Base-by-base conservation (phyloP, 2,113 vertebrate genomes). In the Ancistrus triradiatus region DNA sequence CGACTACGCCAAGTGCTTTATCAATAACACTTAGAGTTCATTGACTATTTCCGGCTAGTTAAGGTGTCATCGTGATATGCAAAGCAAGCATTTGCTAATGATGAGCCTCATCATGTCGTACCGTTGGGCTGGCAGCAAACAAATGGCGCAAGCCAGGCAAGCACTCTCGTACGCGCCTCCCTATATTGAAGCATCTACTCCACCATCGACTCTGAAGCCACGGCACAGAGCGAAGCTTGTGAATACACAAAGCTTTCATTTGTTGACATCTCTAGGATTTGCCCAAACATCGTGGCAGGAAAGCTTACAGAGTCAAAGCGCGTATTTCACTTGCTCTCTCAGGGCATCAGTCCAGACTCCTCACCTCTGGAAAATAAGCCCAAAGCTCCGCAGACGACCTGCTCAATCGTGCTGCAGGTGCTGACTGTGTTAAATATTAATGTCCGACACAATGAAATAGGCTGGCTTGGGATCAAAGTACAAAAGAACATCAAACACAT, bases 261-360 rank as follows among this genome's bases (percentile, higher is more conserved):
- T 17, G 33, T 31, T n/a, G 11, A 55, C 35, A 47, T 59, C 40
- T 53, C 28, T 17, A 51, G 37, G 68, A 75, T 59, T 43, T 59
- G 50, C 56, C 15, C 11, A 22, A 38, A 42, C 47, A 59, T 53
- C 38, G 5, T 21, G 18, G 35, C 21, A 52, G 63, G 35, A 70
- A 49, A 58, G 24, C 8, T 57, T 38, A 33, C 7, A 17, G 52
- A 52, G 22, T 40, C 9, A 43, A 22, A 35, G 3, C 28, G 37
- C 77, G 80, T 81, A 84, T 84, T 81, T 77, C 77, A 65, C 13
- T 63, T 53, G 37, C 22, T 38, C 73, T 78, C 72, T 74, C 78
- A 66, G 63, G 55, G 72, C 70, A 73, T 78, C 22, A 37, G 52
- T 63, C 58, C 27, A 59, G 48, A 9, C 38, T 52, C 27, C 38